Conservation (phyloP, 1,140 invertebrate species). For the Anastrepha obliqua region DNA sequence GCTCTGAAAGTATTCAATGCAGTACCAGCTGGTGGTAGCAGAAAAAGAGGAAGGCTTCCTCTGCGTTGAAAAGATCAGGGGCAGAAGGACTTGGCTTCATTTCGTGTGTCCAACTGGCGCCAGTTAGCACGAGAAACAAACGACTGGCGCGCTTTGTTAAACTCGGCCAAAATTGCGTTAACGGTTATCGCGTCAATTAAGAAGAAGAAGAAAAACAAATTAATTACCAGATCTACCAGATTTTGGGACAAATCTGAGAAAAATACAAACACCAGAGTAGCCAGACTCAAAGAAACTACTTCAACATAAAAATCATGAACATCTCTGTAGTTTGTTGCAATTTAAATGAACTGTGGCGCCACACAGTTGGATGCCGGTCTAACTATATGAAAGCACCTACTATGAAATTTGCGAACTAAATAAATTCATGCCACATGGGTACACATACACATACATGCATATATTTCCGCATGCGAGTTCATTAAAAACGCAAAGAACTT, state of each 20-base stretch:
- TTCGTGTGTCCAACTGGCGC: too few relatives aligned
- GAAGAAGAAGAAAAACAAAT: too few relatives aligned
- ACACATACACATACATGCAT: neutral
- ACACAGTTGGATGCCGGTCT: neutral
- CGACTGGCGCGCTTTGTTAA: too few relatives aligned
- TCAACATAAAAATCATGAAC: slow-evolving; percentile 44
- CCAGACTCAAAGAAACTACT: neutral
- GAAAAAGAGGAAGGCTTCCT: too few relatives aligned
- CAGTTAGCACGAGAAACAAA: too few relatives aligned
- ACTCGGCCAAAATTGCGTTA: too few relatives aligned
- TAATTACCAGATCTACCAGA: neutral
- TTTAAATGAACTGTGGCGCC: slow-evolving; percentile 20
- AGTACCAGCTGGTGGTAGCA: too few relatives aligned
- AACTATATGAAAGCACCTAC: neutral
- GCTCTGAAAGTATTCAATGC: too few relatives aligned
- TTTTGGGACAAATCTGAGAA: slow-evolving; percentile 1
- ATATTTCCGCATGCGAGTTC: neutral
- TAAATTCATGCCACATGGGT: neutral
- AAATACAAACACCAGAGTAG: neutral
- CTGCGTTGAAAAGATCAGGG: too few relatives aligned
- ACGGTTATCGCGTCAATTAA: too few relatives aligned
- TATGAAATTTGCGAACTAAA: neutral
- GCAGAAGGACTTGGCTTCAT: too few relatives aligned
- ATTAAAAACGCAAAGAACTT: slow-evolving; percentile 47
- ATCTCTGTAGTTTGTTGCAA: neutral